Evolutionary conservation across 37 sponge, comb jelly and placozoan genomes (phyloP), one percentile per base, ranked within the genome.

Genomic region (Aplysina aerophoba): DNA sequence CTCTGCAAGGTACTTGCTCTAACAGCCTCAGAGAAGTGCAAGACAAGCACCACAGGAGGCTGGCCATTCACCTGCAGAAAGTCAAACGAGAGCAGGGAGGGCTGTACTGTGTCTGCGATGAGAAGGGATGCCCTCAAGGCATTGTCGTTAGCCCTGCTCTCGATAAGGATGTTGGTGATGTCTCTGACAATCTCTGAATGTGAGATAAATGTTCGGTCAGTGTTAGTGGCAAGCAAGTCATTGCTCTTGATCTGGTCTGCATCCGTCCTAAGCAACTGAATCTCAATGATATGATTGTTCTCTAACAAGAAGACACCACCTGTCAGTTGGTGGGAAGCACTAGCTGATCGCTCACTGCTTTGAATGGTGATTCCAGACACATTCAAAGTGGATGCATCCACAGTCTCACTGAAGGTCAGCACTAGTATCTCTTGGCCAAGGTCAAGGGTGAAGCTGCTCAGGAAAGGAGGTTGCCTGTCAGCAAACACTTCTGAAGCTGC

Each of bases 21-120:
- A 41, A 97, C 94, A 30, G 95, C 88, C 38, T 97, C 97, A 59
- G 95, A 94, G 73, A 97, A 97, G 40, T 57, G 64, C 0, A 97
- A 79, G 33, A 90, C 55, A 6, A 97, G 81, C 30, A 59, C 22
- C 19, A 89, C 69, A 15, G 94, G 92, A 55, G 95, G 93, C 19
- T 66, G 37, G 21, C 84, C 55, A 39, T 55, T 72, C 50, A 71
- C 84, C 71, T 89, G 77, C 19, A 91, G 31, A 28, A 96, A 85
- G 54, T 96, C 90, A 87, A 96, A 96, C 4, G 88, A 80, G 40
- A 84, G 88, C 19, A 96, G 73, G 2, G 20, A 44, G 62, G 97
- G 97, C n/a, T 28, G 57, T 24, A 55, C 71, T 3, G 36, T 30
- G 81, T 96, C 97, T 53, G 64, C 44, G 34, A 84, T 65, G 57